A percentile compares a stretch with the other conserved stretches of the same genome.
Conservation (phyloP, 2,797 vertebrate genomes). For the Dromococcyx pavoninus region DNA sequence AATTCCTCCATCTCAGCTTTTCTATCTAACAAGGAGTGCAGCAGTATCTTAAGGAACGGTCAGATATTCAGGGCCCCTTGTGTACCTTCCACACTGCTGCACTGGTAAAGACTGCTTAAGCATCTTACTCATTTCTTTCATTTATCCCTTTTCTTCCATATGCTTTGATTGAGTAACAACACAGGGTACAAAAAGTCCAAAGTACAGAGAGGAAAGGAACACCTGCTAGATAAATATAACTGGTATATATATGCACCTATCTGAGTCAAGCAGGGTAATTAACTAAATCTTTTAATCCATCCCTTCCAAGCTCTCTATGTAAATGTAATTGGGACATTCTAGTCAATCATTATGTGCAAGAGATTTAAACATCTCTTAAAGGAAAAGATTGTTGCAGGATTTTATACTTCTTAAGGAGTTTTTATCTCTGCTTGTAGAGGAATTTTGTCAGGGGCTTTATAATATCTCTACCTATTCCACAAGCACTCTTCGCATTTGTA, state of each 20-base stretch:
- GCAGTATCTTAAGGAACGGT: not conserved
- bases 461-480: not conserved
- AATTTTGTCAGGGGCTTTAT: not conserved
- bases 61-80: not conserved
- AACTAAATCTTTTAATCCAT: not conserved
- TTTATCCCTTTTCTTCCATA: not conserved
- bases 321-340: not conserved
- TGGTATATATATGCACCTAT: not conserved
- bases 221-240: constrained; percentile 3
- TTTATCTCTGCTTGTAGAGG: not conserved
- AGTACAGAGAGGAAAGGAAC: not conserved
- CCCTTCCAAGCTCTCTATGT: not conserved
- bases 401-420: not conserved
- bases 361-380: not conserved
- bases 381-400: not conserved
- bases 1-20: not conserved
- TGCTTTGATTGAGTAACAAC: not conserved
- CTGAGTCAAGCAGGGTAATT: not conserved
- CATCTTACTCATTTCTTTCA: not conserved
- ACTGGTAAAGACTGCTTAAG: not conserved
- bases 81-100: not conserved
- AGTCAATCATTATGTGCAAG: not conserved
- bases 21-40: not conserved
- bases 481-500: not conserved
- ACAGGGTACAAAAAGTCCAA: constrained; percentile 27